Evolutionary conservation across 1,140 invertebrate species (phyloP), one percentile per base, ranked within the genome.

Genomic region (Megathymus violae): DNA sequence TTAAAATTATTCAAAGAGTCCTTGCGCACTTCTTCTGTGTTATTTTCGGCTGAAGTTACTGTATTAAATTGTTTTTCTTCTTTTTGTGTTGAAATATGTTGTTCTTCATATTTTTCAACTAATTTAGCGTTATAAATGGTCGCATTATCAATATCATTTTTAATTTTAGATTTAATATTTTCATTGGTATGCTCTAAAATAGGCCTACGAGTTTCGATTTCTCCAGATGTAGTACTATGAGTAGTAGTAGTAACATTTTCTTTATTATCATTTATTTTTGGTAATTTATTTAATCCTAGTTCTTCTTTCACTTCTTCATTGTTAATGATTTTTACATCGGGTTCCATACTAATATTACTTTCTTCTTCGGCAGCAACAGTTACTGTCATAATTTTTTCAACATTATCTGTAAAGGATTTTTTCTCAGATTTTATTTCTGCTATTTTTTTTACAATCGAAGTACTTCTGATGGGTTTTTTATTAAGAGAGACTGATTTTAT

Each of bases 1-100:
- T n/a, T 25, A 50, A 50, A 7, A n/a, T 48, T 25, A 25, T 50
- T 50, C 27, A n/a, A n/a, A n/a, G n/a, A n/a, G n/a, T n/a, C n/a
- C n/a, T n/a, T n/a, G n/a, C n/a, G n/a, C n/a, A 51, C n/a, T 22
- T 22, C 19, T 3, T 22, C 19, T n/a, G n/a, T n/a, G n/a, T n/a
- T n/a, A n/a, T n/a, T 22, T 22, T 22, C 5, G 2, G 19, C 5
- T 22, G 19, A 22, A 22, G 27, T 31, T 1, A 31, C 27, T 31
- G 27, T 7, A 7, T 31, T 3, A 31, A 7, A 4, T 3, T 7
- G 4, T 7, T 4, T 31, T 31, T 31, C 7, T 31, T 31, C 27
- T 7, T 17, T 47, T 62, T 17, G n/a, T 46, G 31, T 34, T 4
- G 4, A 31, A 7, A 31, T 5, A 11, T 44, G 13, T 22, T 3